Evolutionary conservation across 2,113 vertebrate genomes (phyloP), one percentile per base, ranked within the genome.

Genomic region (Alosa alosa): DNA sequence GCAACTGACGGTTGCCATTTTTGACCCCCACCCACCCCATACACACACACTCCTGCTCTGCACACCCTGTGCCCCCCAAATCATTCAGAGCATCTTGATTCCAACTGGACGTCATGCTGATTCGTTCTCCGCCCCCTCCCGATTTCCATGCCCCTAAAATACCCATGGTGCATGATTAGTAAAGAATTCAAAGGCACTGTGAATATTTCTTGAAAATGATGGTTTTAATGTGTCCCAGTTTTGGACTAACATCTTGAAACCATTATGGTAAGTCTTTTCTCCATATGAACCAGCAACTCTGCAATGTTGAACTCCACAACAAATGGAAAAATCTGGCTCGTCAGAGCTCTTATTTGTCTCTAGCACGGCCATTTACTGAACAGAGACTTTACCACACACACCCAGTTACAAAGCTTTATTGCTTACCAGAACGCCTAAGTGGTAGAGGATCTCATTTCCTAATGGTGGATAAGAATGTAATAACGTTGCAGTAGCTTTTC

Each of bases 1-100:
- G 22, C 89, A 85, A 88, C 87, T 90, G 84, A 82, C 31, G 57
- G 47, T 64, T 64, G 44, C 86, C 50, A 83, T 89, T 85, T 85
- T 90, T 45, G 25, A 83, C 45, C 83, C 68, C 86, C 39, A 60
- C 64, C 45, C 31, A 44, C 78, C 81, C 49, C 36, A 6, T 20
- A 52, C 57, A 57, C 46, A 22, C 45, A 82, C 68, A 52, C 82
- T 52, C 20, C 6, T 25, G 11, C 20, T 25, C 22, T 31, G 60
- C 60, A 2, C 22, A 9, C 1, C 60, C n/a, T 2, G 22, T 10
- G 22, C 60, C 60, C 60, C 60, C 11, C 9, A 68, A n/a, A 68
- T 25, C 60, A 68, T 68, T 31, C 60, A 68, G 60, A 25, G 60
- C 60, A 68, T 68, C n/a, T 68, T 68, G 22, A 68, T 68, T 68